These are phyloP conservation scores for Craseonycteris thonglongyai DNA, from an alignment of 2,113 vertebrate genomes.

Conservation along the genomic window DNA sequence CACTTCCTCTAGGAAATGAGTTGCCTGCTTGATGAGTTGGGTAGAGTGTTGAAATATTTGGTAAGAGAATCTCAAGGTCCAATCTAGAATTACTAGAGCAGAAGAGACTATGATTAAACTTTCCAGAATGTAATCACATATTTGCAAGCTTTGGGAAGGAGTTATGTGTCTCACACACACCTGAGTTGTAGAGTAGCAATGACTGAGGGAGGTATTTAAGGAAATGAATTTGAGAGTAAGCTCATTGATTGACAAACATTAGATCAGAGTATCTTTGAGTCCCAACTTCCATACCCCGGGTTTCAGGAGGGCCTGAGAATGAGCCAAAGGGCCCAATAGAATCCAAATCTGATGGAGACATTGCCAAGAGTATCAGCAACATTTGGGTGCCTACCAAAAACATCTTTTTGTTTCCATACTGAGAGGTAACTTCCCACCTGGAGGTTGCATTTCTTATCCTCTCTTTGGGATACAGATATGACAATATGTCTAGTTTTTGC, in stretches of 20 bases:
- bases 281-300: rapidly evolving
- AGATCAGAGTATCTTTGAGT: background rate
- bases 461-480: background rate
- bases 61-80: background rate
- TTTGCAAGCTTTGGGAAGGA: background rate
- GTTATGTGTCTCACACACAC: background rate
- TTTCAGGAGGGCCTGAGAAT: background rate
- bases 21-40: background rate
- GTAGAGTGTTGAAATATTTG: background rate
- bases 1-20: background rate
- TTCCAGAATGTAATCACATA: background rate
- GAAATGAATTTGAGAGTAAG: background rate
- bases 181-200: background rate
- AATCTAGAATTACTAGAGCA: background rate
- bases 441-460: background rate
- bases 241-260: background rate
- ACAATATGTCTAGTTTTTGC: background rate
- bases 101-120: background rate
- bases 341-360: background rate
- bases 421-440: background rate
- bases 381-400: background rate
- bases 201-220: background rate
- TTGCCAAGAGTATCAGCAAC: background rate
- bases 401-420: background rate
- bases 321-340: background rate